Base-by-base conservation (phyloP, 2,797 vertebrate genomes). In the Lemur catta region DNA sequence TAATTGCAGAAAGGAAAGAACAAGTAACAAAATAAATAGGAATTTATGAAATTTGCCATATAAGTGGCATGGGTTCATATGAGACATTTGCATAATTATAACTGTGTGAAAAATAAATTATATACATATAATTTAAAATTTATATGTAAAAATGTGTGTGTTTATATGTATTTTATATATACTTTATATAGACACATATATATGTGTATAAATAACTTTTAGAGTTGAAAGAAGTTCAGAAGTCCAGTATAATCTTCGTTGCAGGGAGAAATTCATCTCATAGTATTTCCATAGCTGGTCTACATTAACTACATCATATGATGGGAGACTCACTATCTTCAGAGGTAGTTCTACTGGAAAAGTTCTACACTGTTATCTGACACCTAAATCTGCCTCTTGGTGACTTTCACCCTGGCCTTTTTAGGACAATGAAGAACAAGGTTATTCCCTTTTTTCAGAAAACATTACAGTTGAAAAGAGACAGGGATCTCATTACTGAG, bases 1-100 rank as follows among this genome's bases (percentile, higher is more conserved):
- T 88, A 94, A 78, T 48, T 84, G 33, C 43, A 94, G 20, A 94
- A 94, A 94, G 63, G 15, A n/a, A 86, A 87, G 15, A 76, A 93
- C 69, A 87, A 90, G 48, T 55, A 94, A 86, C 17, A 80, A 69
- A 41, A 87, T 46, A 80, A 89, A 65, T 6, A 82, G 22, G 22
- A 91, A 96, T 86, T 92, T 91, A 79, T 89, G 18, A 94, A 95
- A 91, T 50, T 94, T 65, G 52, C 20, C 82, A 57, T 74, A 57
- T 2, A 63, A 26, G 2, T 75, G 11, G 57, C 20, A 85, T 72
- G 24, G 17, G 14, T 52, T 89, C 48, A 30, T 43, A 26, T 43
- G 41, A 76, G 28, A 93, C 59, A 87, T 72, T 50, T 86, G 43
- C 11, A 43, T 71, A 50, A 81, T 91, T 69, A 30, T 48, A 78